These are phyloP conservation scores for Caradrina kadenii DNA, from an alignment of 2,888 invertebrate species.

Conservation along the genomic window DNA sequence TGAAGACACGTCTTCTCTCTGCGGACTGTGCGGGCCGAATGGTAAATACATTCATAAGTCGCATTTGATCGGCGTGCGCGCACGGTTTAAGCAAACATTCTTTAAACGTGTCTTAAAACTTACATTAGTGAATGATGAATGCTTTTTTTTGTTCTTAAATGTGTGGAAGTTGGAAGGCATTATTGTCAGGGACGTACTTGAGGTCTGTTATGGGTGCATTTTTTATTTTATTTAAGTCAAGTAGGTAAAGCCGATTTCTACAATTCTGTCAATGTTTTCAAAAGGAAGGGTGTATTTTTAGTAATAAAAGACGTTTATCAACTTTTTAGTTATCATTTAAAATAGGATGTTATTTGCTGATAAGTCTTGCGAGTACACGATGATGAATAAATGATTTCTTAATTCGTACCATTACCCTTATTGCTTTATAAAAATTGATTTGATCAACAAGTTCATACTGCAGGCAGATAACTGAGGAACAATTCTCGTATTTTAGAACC, in stretches of 20 bases:
- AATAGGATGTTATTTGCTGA: neutral
- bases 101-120: slow-evolving; percentile 9
- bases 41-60: neutral
- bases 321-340: neutral
- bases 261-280: too few species aligned
- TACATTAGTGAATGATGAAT: neutral
- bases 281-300: too few species aligned
- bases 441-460: neutral
- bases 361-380: neutral
- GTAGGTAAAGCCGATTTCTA: too few species aligned
- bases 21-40: neutral
- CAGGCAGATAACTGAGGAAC: too few species aligned
- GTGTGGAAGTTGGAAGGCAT: slow-evolving; percentile 50
- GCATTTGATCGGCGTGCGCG: neutral
- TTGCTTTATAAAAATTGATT: neutral
- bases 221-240: too few species aligned
- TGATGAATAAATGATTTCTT: neutral
- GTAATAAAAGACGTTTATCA: too few species aligned
- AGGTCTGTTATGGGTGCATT: neutral
- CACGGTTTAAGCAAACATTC: neutral
- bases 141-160: slow-evolving; percentile 27
- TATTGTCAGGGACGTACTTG: slow-evolving; percentile 28
- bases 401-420: slow-evolving; percentile 19
- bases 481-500: too few species aligned
- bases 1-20: neutral